Conservation (phyloP, 2,113 vertebrate genomes). For the Xenopus borealis region DNA sequence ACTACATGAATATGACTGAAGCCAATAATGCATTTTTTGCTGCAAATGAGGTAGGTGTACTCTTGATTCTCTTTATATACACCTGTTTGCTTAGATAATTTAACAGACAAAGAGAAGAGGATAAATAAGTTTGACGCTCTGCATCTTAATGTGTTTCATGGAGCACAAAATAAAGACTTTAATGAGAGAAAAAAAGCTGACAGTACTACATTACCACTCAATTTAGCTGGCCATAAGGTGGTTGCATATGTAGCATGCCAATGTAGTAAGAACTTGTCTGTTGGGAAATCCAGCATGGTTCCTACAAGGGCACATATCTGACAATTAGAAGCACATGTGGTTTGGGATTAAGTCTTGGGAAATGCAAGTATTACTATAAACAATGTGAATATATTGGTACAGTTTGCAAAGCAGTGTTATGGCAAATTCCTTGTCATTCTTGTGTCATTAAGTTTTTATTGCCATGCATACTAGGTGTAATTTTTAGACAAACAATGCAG, state of each 20-base stretch:
- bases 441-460: too few species aligned
- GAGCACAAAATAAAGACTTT: constrained; percentile 63
- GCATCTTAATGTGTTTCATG: constrained; percentile 59
- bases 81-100: constrained; percentile 60
- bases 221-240: constrained; percentile 61
- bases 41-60: constrained; percentile 87
- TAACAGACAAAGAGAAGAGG: constrained; percentile 58
- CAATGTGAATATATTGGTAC: too few species aligned
- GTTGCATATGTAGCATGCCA: constrained; percentile 56
- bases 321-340: not conserved
- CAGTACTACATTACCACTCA: constrained; percentile 61
- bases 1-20: constrained; percentile 99
- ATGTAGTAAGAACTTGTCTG: constrained; percentile 55
- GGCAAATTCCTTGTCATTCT: too few species aligned
- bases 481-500: too few species aligned
- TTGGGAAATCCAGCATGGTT: constrained; percentile 26
- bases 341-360: too few species aligned
- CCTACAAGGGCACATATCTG: not conserved
- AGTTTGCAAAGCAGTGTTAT: too few species aligned
- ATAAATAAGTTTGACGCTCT: constrained; percentile 55
- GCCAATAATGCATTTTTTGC: constrained; percentile 87
- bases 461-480: too few species aligned
- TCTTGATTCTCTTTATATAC: constrained; percentile 54
- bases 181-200: constrained; percentile 67
- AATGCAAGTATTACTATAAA: too few species aligned